A percentile compares a stretch with the other conserved stretches of the same genome.
Evolutionary conservation across 2,888 invertebrate species (phyloP).

Genomic region (Eubasilissa splendida): DNA sequence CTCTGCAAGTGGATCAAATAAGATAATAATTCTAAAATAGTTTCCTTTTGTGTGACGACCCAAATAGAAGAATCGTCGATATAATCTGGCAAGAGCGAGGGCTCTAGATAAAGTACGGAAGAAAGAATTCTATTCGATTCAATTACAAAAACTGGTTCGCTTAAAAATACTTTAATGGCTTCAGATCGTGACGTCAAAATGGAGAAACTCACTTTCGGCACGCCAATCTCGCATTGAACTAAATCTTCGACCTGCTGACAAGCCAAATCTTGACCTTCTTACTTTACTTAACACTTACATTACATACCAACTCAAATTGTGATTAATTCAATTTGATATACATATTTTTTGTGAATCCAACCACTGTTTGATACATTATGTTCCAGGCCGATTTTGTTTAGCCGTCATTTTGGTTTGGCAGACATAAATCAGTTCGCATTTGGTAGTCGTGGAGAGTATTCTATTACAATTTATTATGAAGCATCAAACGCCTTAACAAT

Average conservation of each 20-base stretch:
- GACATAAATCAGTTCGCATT: no score
- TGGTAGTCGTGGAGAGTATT: no score
- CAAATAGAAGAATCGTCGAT: not conserved
- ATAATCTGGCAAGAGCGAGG: not conserved
- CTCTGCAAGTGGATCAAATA: not conserved
- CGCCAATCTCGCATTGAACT: constrained; percentile 6
- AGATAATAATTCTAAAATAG: constrained; percentile 20
- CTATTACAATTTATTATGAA: no score
- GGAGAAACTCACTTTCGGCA: not conserved
- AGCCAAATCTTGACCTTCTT: constrained; percentile 16
- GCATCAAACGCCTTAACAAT: no score
- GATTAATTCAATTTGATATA: not conserved
- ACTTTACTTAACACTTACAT: not conserved
- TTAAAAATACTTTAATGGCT: constrained; percentile 37
- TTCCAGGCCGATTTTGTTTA: no score
- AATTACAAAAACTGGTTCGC: constrained; percentile 26
- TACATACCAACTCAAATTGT: not conserved
- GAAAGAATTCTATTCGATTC: constrained; percentile 19
- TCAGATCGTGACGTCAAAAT: constrained; percentile 8
- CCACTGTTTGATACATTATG: no score
- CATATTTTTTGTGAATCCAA: no score
- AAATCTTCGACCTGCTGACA: constrained; percentile 17
- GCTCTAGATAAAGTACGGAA: constrained; percentile 1
- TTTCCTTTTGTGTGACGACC: constrained; percentile 1
- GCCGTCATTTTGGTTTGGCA: no score